Evolutionary conservation across 2,113 vertebrate genomes (phyloP).

Genomic region (Phodopus roborovskii): DNA sequence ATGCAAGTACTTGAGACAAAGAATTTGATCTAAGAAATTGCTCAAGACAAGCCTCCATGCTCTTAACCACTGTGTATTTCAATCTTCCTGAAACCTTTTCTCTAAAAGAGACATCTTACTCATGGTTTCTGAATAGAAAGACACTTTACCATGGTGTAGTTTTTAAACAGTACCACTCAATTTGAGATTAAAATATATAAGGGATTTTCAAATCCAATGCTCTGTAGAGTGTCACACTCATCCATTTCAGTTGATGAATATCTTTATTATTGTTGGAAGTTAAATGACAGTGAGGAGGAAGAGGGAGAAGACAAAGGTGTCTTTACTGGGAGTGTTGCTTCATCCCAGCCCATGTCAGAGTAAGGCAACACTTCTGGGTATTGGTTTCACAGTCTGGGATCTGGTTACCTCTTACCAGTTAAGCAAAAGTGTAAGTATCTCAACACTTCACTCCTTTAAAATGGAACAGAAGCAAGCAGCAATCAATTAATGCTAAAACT

Average conservation of each 20-base stretch:
- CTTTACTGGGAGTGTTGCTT: constrained; percentile 11
- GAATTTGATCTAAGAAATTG: constrained; percentile 2
- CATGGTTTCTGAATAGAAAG: constrained; percentile 17
- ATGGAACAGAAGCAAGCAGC: constrained; percentile 17
- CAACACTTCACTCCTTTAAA: constrained; percentile 34
- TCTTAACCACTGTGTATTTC: neutral
- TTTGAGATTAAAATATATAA: constrained; percentile 31
- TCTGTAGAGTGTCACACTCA: neutral
- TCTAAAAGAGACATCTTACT: neutral
- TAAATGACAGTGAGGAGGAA: constrained; percentile 1
- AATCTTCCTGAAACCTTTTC: neutral
- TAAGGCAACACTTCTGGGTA: neutral
- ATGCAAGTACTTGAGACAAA: neutral
- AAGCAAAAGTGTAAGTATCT: constrained; percentile 1
- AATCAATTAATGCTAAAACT: constrained; percentile 18
- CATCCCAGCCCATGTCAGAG: neutral
- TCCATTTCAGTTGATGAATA: constrained; percentile 26
- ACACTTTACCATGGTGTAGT: neutral
- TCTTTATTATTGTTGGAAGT: constrained; percentile 40
- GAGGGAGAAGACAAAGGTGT: constrained; percentile 40
- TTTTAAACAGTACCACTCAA: neutral
- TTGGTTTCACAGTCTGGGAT: constrained; percentile 16
- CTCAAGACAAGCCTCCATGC: neutral
- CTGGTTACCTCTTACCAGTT: neutral
- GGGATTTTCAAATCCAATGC: neutral